Evolutionary conservation across 1,140 invertebrate species (phyloP), one percentile per base, ranked within the genome.

Genomic region (Drosophila tani): DNA sequence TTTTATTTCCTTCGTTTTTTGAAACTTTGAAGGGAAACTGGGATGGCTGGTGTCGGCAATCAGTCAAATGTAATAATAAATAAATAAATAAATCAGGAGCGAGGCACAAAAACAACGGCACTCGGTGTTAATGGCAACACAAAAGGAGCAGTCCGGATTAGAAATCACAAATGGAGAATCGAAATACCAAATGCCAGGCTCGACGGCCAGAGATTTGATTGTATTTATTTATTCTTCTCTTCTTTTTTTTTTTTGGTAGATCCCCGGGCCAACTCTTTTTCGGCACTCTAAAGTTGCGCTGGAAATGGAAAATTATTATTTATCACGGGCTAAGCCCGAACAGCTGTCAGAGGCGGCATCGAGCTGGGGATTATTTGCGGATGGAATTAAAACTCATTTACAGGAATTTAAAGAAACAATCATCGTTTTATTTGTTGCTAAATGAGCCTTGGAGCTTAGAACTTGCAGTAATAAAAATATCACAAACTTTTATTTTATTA

Each of bases 21-120:
- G 19, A 51, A 56, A 40, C 14, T 55, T 56, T 55, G 19, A 6
- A 55, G 35, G 63, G 15, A 55, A 29, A 19, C n/a, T 24, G 15
- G 35, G 50, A 19, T 45, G 38, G 17, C 38, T 55, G 47, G 74
- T 64, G 79, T 86, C 47, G 71, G 66, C 83, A 84, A 88, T 87
- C 84, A 87, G 73, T 84, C 81, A 84, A 88, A 87, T 88, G 85
- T 75, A 78, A 78, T 88, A 87, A 84, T 83, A 87, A 83, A 87
- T 87, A 84, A 88, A 86, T 88, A 87, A 88, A 84, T 84, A 81
- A 70, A 70, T 70, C 60, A 75, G 49, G 21, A 40, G 45, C 79
- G 49, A 19, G 38, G 67, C 63, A 65, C 29, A 59, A 46, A 47
- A 82, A 60, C 59, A 79, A 47, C 55, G 71, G 69, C 38, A 60